phyloP scores from a whole-genome alignment of 2,113 vertebrate species.

The Oncorhynchus mykiss region DNA sequence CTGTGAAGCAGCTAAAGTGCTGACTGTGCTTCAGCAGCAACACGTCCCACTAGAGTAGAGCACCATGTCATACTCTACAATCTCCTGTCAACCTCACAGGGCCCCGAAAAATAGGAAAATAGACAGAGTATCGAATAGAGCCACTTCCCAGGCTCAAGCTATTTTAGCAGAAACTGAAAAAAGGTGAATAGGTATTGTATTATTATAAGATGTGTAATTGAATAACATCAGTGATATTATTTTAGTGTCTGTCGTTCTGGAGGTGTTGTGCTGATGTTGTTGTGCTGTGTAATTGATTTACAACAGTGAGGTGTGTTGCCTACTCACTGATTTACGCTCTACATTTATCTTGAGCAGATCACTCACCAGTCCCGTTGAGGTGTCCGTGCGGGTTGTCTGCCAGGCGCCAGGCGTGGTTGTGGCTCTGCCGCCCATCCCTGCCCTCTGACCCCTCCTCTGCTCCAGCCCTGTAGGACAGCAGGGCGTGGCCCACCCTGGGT shows the following conservation, averaged over 20 bases:
- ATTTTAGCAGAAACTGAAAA: slow-evolving; percentile 6
- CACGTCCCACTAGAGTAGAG: neutral
- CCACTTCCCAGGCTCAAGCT: neutral
- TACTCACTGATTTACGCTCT: neutral
- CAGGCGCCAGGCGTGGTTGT: slow-evolving; percentile 81
- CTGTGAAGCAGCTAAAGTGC: slow-evolving; percentile 6
- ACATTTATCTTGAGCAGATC: neutral
- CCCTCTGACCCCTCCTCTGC: slow-evolving; percentile 78
- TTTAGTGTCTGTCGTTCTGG: neutral
- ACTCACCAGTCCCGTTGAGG: slow-evolving; percentile 85
- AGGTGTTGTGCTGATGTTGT: neutral
- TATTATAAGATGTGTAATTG: neutral
- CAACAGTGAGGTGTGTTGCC: neutral
- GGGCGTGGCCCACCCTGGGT: slow-evolving; percentile 82
- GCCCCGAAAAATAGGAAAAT: neutral
- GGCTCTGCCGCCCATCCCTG: slow-evolving; percentile 72
- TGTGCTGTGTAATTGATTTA: neutral
- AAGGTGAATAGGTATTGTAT: slow-evolving; percentile 23
- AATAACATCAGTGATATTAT: neutral
- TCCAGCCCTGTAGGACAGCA: slow-evolving; percentile 79
- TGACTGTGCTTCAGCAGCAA: slow-evolving; percentile 8
- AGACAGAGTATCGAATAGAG: neutral
- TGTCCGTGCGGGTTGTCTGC: slow-evolving; percentile 77
- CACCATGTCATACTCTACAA: neutral
- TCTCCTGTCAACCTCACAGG: neutral